A percentile compares a stretch with the other conserved stretches of the same genome.
Evolutionary conservation across 2,113 vertebrate species (phyloP).

Genomic region (Chunga burmeisteri): DNA sequence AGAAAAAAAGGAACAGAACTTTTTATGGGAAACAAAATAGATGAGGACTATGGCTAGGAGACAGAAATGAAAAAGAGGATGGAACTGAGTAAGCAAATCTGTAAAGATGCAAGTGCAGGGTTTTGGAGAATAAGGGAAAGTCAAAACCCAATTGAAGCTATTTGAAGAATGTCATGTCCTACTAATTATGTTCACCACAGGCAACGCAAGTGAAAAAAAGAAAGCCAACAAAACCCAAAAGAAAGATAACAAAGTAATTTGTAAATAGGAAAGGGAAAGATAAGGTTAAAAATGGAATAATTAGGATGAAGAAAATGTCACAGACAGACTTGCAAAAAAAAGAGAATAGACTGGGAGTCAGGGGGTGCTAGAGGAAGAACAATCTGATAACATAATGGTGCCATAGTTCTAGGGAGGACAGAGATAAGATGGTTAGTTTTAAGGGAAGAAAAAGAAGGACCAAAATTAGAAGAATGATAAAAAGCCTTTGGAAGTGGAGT

Average conservation of each 20-base stretch:
- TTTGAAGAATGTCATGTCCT: background rate
- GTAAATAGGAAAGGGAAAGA: background rate
- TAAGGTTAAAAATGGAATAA: conserved; percentile 8
- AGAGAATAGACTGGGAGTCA: background rate
- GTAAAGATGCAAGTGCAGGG: background rate
- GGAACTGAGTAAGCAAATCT: background rate
- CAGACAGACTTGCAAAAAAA: background rate
- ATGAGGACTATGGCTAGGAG: background rate
- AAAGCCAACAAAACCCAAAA: background rate
- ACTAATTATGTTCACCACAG: background rate
- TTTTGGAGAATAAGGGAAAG: background rate
- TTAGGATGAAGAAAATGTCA: background rate
- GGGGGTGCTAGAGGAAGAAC: background rate
- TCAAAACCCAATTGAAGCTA: background rate
- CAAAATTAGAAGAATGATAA: background rate
- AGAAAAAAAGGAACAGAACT: background rate
- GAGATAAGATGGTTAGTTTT: background rate
- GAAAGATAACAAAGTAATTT: background rate
- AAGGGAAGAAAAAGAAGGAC: background rate
- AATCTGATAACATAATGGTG: background rate
- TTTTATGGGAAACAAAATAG: background rate
- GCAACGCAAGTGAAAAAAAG: background rate
- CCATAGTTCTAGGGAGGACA: background rate
- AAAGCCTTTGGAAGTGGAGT: background rate
- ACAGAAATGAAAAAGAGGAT: background rate